Evolutionary conservation across 2,797 vertebrate genomes (phyloP), one percentile per base, ranked within the genome.

Genomic region (Tapera naevia): DNA sequence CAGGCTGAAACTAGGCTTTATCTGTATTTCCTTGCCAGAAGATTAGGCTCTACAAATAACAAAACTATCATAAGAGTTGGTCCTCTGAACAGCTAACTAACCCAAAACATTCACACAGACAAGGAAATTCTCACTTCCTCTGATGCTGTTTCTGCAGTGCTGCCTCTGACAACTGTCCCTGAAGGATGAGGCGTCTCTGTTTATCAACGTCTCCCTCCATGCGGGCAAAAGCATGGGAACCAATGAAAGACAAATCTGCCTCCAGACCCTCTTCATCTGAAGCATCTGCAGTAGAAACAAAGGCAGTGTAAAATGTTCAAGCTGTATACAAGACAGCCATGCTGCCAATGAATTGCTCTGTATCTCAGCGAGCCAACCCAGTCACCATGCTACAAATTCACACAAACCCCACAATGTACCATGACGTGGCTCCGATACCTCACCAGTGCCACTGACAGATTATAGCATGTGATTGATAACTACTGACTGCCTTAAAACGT

Each of bases 171-270:
- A 99, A 97, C 95, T 99, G 99, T 64, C 99, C 99, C 98, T 99
- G 99, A 37, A 99, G 98, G 90, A 99, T 98, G 93, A 98, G 98
- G 92, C 98, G 99, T 70, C 99, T 97, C 95, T 99, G 98, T 92
- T 99, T 99, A 97, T 99, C 99, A 90, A 99, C 98, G 3, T 99
- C 99, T 10, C 98, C 99, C 96, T 99, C 99, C 99, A 99, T 99
- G 50, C 98, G 98, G 64, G 99, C 99, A 88, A 99, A 99, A 28
- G 99, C 99, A 39, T 99, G 99, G 53, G 98, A 99, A 45, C 99
- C 99, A 93, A 99, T 99, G 93, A 99, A 98, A 72, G 98, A 98
- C 87, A 99, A 92, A 92, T 99, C 99, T 5, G 97, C 97, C 78
- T 99, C 98, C 96, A 99, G 97, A 74, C 97, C 98, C 80, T 99